A percentile compares a stretch with the other conserved stretches of the same genome.
These are phyloP conservation scores for Tiliqua scincoides DNA, from an alignment of 2,113 vertebrate species.

Conservation along the genomic window DNA sequence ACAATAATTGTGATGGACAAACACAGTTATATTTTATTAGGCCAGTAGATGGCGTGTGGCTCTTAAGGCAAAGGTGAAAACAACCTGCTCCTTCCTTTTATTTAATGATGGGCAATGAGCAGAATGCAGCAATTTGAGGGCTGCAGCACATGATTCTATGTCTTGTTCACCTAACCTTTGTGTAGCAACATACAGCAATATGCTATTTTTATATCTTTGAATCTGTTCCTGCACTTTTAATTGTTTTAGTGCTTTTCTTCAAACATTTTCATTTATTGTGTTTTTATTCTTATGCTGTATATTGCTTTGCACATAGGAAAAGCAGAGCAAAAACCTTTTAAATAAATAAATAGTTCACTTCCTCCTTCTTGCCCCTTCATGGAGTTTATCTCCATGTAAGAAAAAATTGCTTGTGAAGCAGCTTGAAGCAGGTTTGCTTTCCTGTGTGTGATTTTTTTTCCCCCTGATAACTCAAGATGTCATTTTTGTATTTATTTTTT, in stretches of 20 bases:
- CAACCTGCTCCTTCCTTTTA: neutral
- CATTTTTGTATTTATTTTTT: too few relatives aligned
- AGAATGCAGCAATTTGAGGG: neutral
- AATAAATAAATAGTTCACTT: neutral
- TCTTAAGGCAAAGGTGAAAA: neutral
- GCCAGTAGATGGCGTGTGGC: slow-evolving; percentile 15
- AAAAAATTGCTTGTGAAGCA: neutral
- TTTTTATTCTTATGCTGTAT: too few relatives aligned
- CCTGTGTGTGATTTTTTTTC: neutral
- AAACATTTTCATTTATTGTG: too few relatives aligned
- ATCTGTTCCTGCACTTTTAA: too few relatives aligned
- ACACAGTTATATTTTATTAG: neutral
- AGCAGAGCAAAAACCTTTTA: too few relatives aligned
- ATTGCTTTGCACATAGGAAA: too few relatives aligned
- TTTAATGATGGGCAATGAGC: neutral
- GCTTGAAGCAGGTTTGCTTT: neutral
- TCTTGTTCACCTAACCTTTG: neutral
- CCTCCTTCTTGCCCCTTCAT: too few relatives aligned
- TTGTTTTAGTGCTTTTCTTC: too few relatives aligned
- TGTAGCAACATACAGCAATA: neutral
- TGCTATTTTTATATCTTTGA: neutral
- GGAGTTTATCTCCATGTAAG: neutral
- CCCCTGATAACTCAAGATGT: too few relatives aligned
- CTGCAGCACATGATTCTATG: neutral
- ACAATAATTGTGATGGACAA: neutral